Percentiles rank a stretch among this genome's conserved stretches.
phyloP scores from a whole-genome alignment of 2,797 vertebrate species.

The Sebastiscus albofasciatus region DNA sequence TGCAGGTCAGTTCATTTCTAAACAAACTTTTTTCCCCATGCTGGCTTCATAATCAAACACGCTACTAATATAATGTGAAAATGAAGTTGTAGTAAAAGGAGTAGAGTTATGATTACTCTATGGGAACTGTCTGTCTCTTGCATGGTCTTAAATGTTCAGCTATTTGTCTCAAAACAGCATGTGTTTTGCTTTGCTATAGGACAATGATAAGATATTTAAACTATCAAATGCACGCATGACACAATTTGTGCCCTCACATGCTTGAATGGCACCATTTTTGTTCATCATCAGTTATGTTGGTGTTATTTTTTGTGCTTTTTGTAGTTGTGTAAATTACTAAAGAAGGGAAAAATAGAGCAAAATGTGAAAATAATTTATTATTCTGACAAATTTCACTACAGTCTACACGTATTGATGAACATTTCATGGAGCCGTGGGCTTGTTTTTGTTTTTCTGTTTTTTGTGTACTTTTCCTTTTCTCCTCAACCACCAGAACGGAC shows the following conservation, averaged over 20 bases:
- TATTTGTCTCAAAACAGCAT: constrained; percentile 60
- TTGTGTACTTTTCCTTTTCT: constrained; percentile 75
- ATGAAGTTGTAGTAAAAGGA: not conserved
- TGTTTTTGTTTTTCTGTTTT: constrained; percentile 70
- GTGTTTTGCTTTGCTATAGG: constrained; percentile 51
- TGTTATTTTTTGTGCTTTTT: constrained; percentile 26
- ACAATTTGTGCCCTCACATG: constrained; percentile 54
- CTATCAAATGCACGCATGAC: constrained; percentile 44
- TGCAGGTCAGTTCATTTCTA: constrained; percentile 13
- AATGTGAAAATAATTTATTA: not conserved
- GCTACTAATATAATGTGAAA: not conserved
- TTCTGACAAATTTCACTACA: not conserved
- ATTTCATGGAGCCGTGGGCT: constrained; percentile 39
- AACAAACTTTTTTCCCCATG: constrained; percentile 19
- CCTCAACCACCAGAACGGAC: constrained; percentile 83
- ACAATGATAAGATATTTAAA: not conserved
- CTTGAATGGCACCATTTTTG: constrained; percentile 64
- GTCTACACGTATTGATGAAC: not conserved
- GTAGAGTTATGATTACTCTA: not conserved
- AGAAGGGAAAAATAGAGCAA: not conserved
- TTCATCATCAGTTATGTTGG: constrained; percentile 50
- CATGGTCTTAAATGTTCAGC: constrained; percentile 56
- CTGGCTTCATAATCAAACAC: constrained; percentile 23
- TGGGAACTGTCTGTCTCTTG: constrained; percentile 45
- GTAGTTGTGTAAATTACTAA: not conserved